These are phyloP conservation scores for Arremon aurantiirostris DNA, from an alignment of 2,797 vertebrate species.

Conservation along the genomic window DNA sequence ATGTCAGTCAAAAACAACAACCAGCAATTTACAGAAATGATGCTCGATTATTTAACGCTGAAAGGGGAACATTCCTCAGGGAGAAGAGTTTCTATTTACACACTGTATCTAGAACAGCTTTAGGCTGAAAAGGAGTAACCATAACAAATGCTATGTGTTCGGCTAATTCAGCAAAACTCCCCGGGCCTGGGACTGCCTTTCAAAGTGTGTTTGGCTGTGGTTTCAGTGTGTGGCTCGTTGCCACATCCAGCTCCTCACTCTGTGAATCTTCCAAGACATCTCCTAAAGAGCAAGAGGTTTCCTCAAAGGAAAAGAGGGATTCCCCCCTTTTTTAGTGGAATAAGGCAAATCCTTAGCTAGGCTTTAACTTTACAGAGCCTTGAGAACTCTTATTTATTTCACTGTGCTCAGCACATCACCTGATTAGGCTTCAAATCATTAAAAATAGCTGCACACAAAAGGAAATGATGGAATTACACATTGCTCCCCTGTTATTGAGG, in stretches of 20 bases:
- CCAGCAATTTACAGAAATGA: constrained; percentile 78
- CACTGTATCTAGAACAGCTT: constrained; percentile 40
- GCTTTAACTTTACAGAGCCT: neutral
- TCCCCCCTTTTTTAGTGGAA: neutral
- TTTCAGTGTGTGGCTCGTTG: neutral
- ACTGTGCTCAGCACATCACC: constrained; percentile 21
- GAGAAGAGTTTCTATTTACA: constrained; percentile 70
- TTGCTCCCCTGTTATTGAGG: constrained; percentile 39
- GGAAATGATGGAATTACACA: constrained; percentile 37
- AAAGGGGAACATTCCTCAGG: constrained; percentile 56
- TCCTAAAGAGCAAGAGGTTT: neutral
- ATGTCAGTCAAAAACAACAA: constrained; percentile 78
- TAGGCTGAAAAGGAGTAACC: neutral
- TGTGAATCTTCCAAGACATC: fast-evolving
- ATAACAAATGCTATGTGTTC: neutral
- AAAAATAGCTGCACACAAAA: constrained; percentile 26
- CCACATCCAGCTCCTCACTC: neutral
- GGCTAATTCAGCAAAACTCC: neutral
- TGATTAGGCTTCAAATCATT: neutral
- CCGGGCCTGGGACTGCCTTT: neutral
- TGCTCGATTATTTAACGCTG: constrained; percentile 74
- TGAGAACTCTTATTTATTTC: neutral
- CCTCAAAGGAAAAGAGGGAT: neutral
- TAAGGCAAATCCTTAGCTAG: neutral
- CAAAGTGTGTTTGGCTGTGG: neutral